Base-by-base conservation (phyloP, 92 coral and sea anemone genomes). In the Paragorgia papillata region DNA sequence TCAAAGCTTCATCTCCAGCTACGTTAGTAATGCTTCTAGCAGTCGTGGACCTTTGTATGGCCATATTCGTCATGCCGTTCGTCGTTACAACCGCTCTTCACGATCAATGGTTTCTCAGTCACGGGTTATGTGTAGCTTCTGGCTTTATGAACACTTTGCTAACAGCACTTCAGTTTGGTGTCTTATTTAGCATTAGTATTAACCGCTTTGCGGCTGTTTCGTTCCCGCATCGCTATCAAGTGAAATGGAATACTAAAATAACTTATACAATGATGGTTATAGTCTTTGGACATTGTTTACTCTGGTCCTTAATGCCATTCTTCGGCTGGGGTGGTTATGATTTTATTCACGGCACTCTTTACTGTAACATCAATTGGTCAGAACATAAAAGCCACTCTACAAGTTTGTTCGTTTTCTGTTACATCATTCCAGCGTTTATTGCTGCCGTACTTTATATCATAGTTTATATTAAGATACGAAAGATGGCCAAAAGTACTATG, bases 91-190 rank as follows among this genome's bases (percentile, higher is more conserved):
- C 89, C 13, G 99, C 95, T 1, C 75, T 92, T 22, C 75, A 85
- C 5, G 80, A 84, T 9, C 69, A 69, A 31, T 91, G 99, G 97
- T 79, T 59, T 13, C 59, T 89, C 33, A 88, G 92, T 30, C 73
- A 49, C n/a, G 61, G 49, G 7, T 53, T 87, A 20, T 95, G 99
- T 41, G 54, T 73, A 14, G 89, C 85, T 0, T 84, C 99, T 57
- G 99, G 95, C 0, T 95, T 95, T 57, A 32, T 95, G 37, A 95
- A 95, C 26, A 92, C 99, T 19, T 95, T 95, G 39, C 63, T 95
- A n/a, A 95, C 99, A 7, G 99, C 97, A 0, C 86, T 92, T n/a
- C 99, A 95, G 55, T 90, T 95, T 44, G 87, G 92, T 83, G 95
- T 96, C 20, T 84, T 95, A 54, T 80, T 95, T 0, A 91, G 88